Conservation (phyloP, 2,888 invertebrate species). For the Girardia tigrina region DNA sequence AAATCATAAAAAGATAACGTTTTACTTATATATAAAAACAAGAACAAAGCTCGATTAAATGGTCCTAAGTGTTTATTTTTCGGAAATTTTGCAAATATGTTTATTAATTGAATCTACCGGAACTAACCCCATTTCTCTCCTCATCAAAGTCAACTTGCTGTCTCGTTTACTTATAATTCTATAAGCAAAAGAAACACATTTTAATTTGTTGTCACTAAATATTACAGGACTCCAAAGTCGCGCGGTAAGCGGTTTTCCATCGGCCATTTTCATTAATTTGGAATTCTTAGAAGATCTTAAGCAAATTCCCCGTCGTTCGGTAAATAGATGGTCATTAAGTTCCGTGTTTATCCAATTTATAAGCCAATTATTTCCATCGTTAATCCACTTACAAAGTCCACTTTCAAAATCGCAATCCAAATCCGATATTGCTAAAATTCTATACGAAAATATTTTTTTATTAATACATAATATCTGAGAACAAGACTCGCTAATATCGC, state of each 20-base stretch:
- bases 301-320: background rate
- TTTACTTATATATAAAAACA: background rate
- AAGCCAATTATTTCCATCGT: conserved; percentile 1
- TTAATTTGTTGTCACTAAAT: background rate
- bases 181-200: background rate
- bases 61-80: too few relatives aligned
- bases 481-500: background rate
- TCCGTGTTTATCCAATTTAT: background rate
- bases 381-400: background rate
- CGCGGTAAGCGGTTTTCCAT: conserved; percentile 14
- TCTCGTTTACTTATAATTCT: background rate
- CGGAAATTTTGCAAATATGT: background rate
- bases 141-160: background rate
- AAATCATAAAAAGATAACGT: background rate
- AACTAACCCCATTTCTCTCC: conserved; percentile 13
- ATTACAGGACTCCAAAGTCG: conserved; percentile 9
- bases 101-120: background rate
- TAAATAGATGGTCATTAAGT: background rate
- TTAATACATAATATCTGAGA: background rate
- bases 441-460: too few relatives aligned
- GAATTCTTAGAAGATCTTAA: background rate
- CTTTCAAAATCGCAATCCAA: background rate
- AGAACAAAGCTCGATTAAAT: background rate
- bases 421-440: background rate
- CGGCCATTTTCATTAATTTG: background rate